A percentile compares a stretch with the other conserved stretches of the same genome.
Conservation (phyloP, 2,888 invertebrate genomes). For the Oscheius sp. region DNA sequence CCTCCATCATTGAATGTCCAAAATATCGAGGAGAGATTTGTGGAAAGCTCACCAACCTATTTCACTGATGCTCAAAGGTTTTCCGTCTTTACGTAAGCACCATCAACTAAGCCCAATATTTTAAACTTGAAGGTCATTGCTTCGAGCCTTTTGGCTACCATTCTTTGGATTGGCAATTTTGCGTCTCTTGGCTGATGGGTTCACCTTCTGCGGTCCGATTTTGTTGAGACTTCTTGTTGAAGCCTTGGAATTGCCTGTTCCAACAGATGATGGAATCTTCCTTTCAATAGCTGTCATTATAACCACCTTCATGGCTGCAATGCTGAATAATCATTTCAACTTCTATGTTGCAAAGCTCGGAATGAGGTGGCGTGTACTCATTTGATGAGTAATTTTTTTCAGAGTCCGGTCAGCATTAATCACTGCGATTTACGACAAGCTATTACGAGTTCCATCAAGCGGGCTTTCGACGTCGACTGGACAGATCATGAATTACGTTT, state of each 20-base stretch:
- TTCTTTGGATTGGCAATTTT: constrained; percentile 86
- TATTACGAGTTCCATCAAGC: constrained; percentile 53
- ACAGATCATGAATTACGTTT: constrained; percentile 94
- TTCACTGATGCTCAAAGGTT: constrained; percentile 55
- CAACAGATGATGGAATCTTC: constrained; percentile 73
- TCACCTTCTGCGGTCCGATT: constrained; percentile 88
- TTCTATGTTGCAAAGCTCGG: constrained; percentile 80
- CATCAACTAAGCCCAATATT: too few relatives aligned
- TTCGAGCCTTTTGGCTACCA: constrained; percentile 77
- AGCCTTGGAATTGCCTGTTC: constrained; percentile 81
- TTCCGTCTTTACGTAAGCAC: constrained; percentile 43
- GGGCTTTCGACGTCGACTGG: constrained; percentile 75
- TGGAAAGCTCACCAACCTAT: constrained; percentile 53
- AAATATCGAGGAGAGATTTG: constrained; percentile 73
- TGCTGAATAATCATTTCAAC: constrained; percentile 87
- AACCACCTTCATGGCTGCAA: constrained; percentile 78
- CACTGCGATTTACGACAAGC: constrained; percentile 80
- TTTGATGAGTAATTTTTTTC: not conserved
- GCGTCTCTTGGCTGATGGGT: constrained; percentile 83
- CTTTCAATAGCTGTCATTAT: constrained; percentile 78
- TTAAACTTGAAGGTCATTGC: constrained; percentile 40
- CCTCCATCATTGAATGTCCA: constrained; percentile 78
- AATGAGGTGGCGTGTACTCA: constrained; percentile 15
- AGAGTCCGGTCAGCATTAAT: constrained; percentile 86
- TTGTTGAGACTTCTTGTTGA: constrained; percentile 83